Evolutionary conservation across 2,888 invertebrate genomes (phyloP), one percentile per base, ranked within the genome.

Genomic region (Subacronicta megacephala): DNA sequence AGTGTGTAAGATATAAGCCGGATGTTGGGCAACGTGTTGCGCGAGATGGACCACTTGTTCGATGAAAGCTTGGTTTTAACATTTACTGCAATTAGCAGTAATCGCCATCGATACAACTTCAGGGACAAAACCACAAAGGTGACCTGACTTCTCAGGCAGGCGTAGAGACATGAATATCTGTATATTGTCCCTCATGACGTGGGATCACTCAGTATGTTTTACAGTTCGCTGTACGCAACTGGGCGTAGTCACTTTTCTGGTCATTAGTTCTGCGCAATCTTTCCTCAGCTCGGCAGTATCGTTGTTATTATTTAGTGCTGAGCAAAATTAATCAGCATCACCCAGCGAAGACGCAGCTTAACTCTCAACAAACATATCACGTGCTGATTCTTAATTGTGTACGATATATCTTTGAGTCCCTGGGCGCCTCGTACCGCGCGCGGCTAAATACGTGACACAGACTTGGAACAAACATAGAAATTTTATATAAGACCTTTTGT

Each of bases 351-450:
- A 38, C 17, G 9, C 12, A 7, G 3, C 64, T 35, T 35, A 18
- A 18, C 20, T 33, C 17, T 10, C 7, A 31, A 15, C 49, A 7
- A 53, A 23, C 26, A 26, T 13, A 13, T 13, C 40, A 33, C 41
- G 64, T 37, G 40, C 37, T 64, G 29, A 7, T 51, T 51, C 37
- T 33, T 62, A 62, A 54, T 62, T 41, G 43, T 18, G 29, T 17
- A 13, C 47, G 26, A 56, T 56, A 42, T 63, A 45, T 56, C 36
- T 56, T 23, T 15, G 29, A 58, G 3, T 35, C n/a, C 33, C 50
- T 38, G 42, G 7, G 45, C 16, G 46, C 45, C 42, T 46, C 51
- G 46, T 51, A 46, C 20, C 20, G 26, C 17, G 46, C 13, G 36
- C n/a, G 15, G 40, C 52, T 16, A 42, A 52, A 66, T 42, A 49